Percentiles rank a stretch among this genome's conserved stretches.
Conservation (phyloP, 2,888 invertebrate genomes). For the Drosophila meridionalis region DNA sequence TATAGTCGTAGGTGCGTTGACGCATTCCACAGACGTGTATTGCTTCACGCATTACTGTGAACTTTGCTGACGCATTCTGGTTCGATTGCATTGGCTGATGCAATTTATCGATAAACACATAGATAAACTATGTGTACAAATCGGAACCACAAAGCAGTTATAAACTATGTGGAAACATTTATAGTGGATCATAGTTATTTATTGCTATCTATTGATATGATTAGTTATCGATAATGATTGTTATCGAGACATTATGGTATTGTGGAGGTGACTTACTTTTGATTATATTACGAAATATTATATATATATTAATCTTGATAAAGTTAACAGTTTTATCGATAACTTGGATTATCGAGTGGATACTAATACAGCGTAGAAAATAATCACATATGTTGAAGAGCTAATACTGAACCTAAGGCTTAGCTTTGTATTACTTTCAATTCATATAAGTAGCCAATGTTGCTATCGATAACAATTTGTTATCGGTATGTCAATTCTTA, state of each 20-base stretch:
- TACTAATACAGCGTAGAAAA: too few species aligned
- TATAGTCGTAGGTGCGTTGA: conserved; percentile 35
- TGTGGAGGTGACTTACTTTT: background rate
- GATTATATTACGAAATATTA: background rate
- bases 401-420: too few species aligned
- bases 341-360: too few species aligned
- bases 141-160: too few species aligned
- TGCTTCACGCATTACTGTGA: conserved; percentile 21
- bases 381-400: too few species aligned
- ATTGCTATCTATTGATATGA: background rate
- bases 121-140: background rate
- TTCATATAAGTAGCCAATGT: background rate
- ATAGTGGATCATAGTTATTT: background rate
- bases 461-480: background rate
- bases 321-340: background rate
- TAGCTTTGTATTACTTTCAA: background rate
- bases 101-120: conserved; percentile 45
- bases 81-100: conserved; percentile 34
- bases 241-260: background rate
- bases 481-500: background rate
- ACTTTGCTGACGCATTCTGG: conserved; percentile 23
- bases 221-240: background rate
- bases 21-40: conserved; percentile 32
- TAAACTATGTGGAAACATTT: background rate
- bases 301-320: background rate